Conservation (phyloP, 1,140 invertebrate genomes). For the Chironomus tepperi region DNA sequence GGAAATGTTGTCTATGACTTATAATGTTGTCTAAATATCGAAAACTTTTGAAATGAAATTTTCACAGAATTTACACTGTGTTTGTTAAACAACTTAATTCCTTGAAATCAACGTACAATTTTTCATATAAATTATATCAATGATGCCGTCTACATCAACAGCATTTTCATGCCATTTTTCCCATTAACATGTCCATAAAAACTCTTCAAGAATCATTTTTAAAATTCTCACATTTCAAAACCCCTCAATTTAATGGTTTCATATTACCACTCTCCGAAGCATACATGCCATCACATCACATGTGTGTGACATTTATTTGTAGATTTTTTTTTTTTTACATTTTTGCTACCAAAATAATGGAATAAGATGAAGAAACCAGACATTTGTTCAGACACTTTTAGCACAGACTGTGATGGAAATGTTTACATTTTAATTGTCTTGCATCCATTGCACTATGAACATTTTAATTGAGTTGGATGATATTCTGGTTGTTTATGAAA, state of each 20-base stretch:
- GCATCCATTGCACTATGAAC: too few relatives aligned
- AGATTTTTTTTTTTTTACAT: background rate
- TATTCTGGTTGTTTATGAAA: too few relatives aligned
- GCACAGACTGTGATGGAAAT: background rate
- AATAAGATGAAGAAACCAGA: background rate
- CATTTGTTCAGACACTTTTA: conserved; percentile 7
- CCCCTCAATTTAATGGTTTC: background rate
- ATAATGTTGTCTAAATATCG: too few relatives aligned
- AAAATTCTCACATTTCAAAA: too few relatives aligned
- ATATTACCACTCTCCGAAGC: background rate
- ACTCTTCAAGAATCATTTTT: background rate
- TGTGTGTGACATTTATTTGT: conserved; percentile 6
- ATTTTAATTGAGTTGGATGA: too few relatives aligned
- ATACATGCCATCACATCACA: background rate
- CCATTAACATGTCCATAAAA: background rate
- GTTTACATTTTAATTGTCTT: background rate
- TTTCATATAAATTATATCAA: background rate
- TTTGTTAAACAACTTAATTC: too few relatives aligned
- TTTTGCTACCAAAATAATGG: background rate
- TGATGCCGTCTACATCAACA: background rate
- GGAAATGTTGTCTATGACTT: too few relatives aligned
- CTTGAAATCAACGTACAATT: background rate
- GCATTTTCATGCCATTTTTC: background rate
- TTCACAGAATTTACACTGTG: background rate
- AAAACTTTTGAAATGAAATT: background rate